phyloP scores from a whole-genome alignment of 1,140 invertebrate genomes.

The Bicyclus anynana region DNA sequence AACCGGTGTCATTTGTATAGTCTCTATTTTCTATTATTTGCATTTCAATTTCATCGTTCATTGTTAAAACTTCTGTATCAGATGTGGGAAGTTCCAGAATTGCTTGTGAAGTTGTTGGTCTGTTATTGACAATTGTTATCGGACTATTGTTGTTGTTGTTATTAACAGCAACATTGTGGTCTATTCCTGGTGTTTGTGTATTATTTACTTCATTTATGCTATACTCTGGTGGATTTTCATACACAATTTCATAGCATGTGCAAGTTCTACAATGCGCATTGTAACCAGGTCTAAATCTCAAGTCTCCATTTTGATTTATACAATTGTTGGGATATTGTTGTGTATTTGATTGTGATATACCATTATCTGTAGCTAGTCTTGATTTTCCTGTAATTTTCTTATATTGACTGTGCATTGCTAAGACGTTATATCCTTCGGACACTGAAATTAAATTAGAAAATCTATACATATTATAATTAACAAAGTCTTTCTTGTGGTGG shows the following conservation, averaged over 20 bases:
- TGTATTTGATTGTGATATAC: neutral
- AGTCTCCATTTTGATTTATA: neutral
- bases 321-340: neutral
- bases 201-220: neutral
- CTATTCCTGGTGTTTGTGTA: neutral
- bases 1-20: no score
- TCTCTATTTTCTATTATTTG: no score
- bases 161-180: no score
- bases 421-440: conserved; percentile 31
- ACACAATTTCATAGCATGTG: conserved; percentile 2
- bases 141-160: no score
- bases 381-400: conserved; percentile 32
- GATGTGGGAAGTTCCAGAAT: no score
- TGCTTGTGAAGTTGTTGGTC: no score
- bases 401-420: conserved; percentile 32
- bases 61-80: no score
- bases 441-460: conserved; percentile 32
- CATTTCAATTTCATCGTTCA: no score
- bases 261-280: conserved; percentile 24
- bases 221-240: conserved; percentile 10
- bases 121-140: no score
- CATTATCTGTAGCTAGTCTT: conserved; percentile 12
- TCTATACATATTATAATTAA: no score
- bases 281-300: neutral
- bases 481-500: no score